phyloP scores from a whole-genome alignment of 2,888 invertebrate species.

The Liodrosophila aerea region DNA sequence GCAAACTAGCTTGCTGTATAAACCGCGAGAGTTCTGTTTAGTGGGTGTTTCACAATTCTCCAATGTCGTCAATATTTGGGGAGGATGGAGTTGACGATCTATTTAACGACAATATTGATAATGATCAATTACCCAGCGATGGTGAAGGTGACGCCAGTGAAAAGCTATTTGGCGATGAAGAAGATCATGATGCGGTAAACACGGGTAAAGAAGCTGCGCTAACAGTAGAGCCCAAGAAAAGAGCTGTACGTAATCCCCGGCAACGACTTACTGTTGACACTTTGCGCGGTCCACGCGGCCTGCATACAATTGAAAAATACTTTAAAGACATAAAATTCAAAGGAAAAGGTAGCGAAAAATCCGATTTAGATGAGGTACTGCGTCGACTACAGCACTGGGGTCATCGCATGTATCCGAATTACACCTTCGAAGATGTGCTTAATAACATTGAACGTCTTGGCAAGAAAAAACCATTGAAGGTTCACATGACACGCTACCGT shows the following conservation, averaged over 20 bases:
- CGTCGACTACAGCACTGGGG: slow-evolving; percentile 96
- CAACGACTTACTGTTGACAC: slow-evolving; percentile 87
- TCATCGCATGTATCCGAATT: slow-evolving; percentile 94
- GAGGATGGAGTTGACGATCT: slow-evolving; percentile 76
- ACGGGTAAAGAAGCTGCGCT: slow-evolving; percentile 81
- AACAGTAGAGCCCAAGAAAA: slow-evolving; percentile 84
- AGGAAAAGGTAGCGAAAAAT: slow-evolving; percentile 90
- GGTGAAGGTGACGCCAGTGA: slow-evolving; percentile 79
- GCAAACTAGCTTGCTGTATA: slow-evolving; percentile 50
- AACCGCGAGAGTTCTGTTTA: no score
- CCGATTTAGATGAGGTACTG: slow-evolving; percentile 91
- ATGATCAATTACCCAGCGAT: slow-evolving; percentile 82
- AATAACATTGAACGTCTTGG: slow-evolving; percentile 91
- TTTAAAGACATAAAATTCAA: slow-evolving; percentile 92
- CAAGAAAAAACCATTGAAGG: slow-evolving; percentile 89
- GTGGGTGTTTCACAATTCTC: no score
- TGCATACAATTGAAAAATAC: slow-evolving; percentile 89
- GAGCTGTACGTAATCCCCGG: slow-evolving; percentile 86
- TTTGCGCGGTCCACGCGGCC: slow-evolving; percentile 89
- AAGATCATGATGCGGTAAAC: slow-evolving; percentile 77
- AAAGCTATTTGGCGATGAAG: slow-evolving; percentile 80
- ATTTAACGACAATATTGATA: slow-evolving; percentile 74
- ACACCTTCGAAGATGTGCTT: slow-evolving; percentile 93
- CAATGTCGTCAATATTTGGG: slow-evolving; percentile 52
- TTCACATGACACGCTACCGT: slow-evolving; percentile 86